phyloP scores from a whole-genome alignment of 2,113 vertebrate species.

The Pseudolaguvia tuberculata region DNA sequence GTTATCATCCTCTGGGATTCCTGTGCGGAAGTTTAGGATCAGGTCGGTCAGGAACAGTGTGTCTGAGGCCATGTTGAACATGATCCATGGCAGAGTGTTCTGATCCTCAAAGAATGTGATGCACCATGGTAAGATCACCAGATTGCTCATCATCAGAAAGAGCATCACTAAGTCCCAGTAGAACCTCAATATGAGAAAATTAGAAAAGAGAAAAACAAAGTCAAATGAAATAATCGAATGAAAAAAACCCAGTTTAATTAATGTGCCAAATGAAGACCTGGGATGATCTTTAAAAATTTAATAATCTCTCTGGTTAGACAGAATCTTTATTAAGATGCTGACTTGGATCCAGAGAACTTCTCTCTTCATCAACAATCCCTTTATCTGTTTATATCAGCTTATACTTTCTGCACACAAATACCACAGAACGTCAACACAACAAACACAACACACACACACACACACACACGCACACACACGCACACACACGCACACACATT shows the following conservation, averaged over 20 bases:
- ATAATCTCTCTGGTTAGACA: neutral
- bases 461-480: constrained; percentile 14
- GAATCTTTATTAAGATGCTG: neutral
- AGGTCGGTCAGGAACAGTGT: constrained; percentile 72
- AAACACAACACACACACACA: constrained; percentile 15
- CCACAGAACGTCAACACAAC: constrained; percentile 50
- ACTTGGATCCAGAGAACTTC: neutral
- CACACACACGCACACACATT: neutral
- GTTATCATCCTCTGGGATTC: constrained; percentile 65
- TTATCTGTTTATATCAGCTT: constrained; percentile 64
- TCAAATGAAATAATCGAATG: neutral
- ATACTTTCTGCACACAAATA: constrained; percentile 44
- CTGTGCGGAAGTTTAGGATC: constrained; percentile 72
- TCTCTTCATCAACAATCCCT: constrained; percentile 62
- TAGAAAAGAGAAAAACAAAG: neutral
- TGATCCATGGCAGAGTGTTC: constrained; percentile 71
- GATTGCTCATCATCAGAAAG: constrained; percentile 73
- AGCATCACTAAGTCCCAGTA: constrained; percentile 76
- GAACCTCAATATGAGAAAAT: constrained; percentile 58
- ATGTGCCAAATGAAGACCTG: neutral
- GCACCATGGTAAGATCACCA: constrained; percentile 72
- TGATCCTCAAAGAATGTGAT: constrained; percentile 76
- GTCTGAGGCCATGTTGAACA: constrained; percentile 71
- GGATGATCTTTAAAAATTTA: neutral
- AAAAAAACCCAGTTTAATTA: neutral